Evolutionary conservation across 2,888 invertebrate genomes (phyloP), one percentile per base, ranked within the genome.

Genomic region (Corbicula japonica): DNA sequence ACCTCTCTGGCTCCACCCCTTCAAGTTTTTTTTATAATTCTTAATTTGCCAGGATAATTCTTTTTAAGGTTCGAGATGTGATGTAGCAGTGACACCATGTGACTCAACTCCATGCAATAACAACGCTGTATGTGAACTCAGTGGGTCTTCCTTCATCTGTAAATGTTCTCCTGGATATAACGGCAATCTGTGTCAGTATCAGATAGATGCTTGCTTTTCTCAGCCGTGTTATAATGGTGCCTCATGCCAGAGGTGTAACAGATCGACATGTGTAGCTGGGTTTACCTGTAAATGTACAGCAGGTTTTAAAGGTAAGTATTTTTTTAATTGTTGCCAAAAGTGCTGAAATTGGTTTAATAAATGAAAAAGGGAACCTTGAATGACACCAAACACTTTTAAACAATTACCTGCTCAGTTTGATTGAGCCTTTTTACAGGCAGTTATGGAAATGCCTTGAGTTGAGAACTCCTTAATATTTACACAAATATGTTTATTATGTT

Each of bases 171-270:
- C 98, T 21, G 99, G 99, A 84, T 99, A 96, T 95, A 98, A 99
- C 94, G 99, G 99, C 61, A 96, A 96, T 92, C 95, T 96, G 89
- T 99, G 99, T 94, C 97, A 98, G 94, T 95, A 96, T 92, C 96
- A 97, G 95, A 98, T 99, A 90, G 99, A 99, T 94, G 99, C 99
- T 76, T 99, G 99, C 94, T 99, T 98, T 94, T 99, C 99, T 44
- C 97, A 98, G 92, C 99, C 99, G 0, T 99, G 99, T 93, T 95
- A 97, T 81, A 97, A 99, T 93, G 96, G 97, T 70, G 96, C 96
- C 76, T 96, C 96, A 63, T 99, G 99, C 94, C 96, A 96, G n/a
- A 50, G 38, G 4, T 80, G 83, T 65, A 35, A 34, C 18, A 72
- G 69, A 28, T 35, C 66, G 8, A 68, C 73, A 12, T 80, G 83